Evolutionary conservation across 2,113 vertebrate genomes (phyloP).

Genomic region (Brachypodius melanocephalos): DNA sequence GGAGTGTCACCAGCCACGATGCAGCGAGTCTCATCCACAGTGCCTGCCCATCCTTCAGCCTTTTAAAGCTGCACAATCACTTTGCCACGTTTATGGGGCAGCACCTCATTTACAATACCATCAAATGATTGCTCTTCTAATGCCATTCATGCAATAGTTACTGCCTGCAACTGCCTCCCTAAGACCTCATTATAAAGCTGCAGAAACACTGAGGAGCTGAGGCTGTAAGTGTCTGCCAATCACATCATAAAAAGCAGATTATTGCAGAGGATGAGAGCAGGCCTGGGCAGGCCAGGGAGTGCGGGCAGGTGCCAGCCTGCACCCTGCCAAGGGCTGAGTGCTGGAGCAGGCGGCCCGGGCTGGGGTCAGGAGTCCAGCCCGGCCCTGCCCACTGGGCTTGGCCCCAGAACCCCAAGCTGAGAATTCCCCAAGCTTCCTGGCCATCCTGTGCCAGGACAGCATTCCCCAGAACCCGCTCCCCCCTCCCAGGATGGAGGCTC

Average conservation of each 20-base stretch:
- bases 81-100: background rate
- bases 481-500: background rate
- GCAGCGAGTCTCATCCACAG: background rate
- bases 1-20: accelerated
- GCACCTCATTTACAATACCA: background rate
- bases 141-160: background rate
- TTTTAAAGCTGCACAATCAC: background rate
- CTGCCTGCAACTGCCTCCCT: background rate
- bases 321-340: background rate
- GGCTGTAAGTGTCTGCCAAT: background rate
- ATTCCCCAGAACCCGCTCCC: background rate
- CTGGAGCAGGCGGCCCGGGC: background rate
- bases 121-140: conserved; percentile 15
- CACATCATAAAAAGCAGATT: background rate
- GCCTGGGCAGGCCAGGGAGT: background rate
- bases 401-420: background rate
- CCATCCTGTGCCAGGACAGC: background rate
- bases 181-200: background rate
- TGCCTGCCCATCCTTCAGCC: background rate
- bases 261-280: background rate
- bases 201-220: background rate
- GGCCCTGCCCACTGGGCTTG: background rate
- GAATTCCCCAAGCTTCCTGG: background rate
- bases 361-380: background rate
- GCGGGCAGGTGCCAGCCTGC: background rate